Base-by-base conservation (phyloP, 1,140 invertebrate genomes). In the Sycobia sp. region DNA sequence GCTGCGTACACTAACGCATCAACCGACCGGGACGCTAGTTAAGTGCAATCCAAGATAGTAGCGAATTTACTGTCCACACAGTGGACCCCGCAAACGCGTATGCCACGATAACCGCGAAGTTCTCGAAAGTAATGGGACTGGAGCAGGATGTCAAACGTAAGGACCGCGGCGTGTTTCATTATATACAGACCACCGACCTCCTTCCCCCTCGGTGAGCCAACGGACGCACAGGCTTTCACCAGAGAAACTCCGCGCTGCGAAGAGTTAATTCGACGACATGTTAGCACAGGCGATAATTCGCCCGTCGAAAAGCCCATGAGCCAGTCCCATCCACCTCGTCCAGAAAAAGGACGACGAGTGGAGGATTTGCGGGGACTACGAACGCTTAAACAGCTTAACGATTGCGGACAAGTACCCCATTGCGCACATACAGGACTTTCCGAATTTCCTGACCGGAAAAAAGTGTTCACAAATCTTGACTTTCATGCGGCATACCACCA, bases 221-320 rank as follows among this genome's bases (percentile, higher is more conserved):
- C 46, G 67, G 53, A 13, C 70, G 10, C 59, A 71, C 13, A 60
- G 76, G 7, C 54, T 77, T 10, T 20, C 66, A 25, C 67, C 50
- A 0, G 49, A 62, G 3, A 41, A 43, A 9, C n/a, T n/a, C n/a
- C n/a, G n/a, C n/a, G n/a, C n/a, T n/a, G n/a, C n/a, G n/a, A n/a
- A n/a, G n/a, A n/a, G 23, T 54, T 1, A 46, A 62, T 62, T 62
- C 23, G 23, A 69, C 8, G 32, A 62, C 4, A 62, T 69, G 67
- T 44, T 77, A 41, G n/a, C 60, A 55, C 14, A 43, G 29, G 68
- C 36, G 13, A 32, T 56, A 11, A 32, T 41, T 34, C 23, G 41
- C 16, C 55, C 41, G 5, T 47, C 25, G 14, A 8, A 13, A 9
- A 27, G n/a, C n/a, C n/a, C n/a, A n/a, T n/a, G n/a, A n/a, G n/a